These are phyloP conservation scores for Drosophila triauraria DNA, from an alignment of 1,140 invertebrate species.

Conservation along the genomic window DNA sequence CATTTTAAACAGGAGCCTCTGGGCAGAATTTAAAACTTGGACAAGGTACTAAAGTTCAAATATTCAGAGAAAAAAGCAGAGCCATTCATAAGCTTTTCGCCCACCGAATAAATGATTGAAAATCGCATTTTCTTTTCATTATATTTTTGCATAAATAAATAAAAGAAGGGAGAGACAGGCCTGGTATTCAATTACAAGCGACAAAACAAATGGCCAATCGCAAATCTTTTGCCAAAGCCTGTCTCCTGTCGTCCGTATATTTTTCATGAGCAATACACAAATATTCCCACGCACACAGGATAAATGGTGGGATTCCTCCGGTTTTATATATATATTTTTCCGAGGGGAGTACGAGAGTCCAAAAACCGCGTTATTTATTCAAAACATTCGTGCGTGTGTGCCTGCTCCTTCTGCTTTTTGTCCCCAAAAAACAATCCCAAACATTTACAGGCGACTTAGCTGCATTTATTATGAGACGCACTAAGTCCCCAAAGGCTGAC, in stretches of 20 bases:
- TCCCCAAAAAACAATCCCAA: constrained; percentile 33
- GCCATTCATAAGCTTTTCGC: neutral
- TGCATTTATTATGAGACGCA: constrained; percentile 75
- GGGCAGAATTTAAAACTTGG: neutral
- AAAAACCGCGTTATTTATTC: constrained; percentile 66
- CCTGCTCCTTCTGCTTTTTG: constrained; percentile 1
- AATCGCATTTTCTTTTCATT: constrained; percentile 40
- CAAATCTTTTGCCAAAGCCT: constrained; percentile 59
- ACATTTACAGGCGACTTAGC: constrained; percentile 62
- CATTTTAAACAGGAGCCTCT: constrained; percentile 8
- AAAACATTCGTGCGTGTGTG: constrained; percentile 53
- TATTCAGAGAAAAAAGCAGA: neutral
- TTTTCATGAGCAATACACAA: constrained; percentile 38
- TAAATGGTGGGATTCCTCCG: constrained; percentile 1
- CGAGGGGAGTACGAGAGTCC: constrained; percentile 14
- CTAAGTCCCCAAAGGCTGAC: constrained; percentile 58
- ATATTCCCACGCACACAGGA: constrained; percentile 24
- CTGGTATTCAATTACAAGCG: constrained; percentile 67
- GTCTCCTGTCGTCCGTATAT: constrained; percentile 37
- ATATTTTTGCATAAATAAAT: constrained; percentile 43
- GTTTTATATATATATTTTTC: neutral
- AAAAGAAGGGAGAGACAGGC: constrained; percentile 8
- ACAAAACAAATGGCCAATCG: constrained; percentile 69
- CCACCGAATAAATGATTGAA: constrained; percentile 22
- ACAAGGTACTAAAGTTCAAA: neutral